Evolutionary conservation across 2,888 invertebrate genomes (phyloP).

Genomic region (Aspidiotus destructor): DNA sequence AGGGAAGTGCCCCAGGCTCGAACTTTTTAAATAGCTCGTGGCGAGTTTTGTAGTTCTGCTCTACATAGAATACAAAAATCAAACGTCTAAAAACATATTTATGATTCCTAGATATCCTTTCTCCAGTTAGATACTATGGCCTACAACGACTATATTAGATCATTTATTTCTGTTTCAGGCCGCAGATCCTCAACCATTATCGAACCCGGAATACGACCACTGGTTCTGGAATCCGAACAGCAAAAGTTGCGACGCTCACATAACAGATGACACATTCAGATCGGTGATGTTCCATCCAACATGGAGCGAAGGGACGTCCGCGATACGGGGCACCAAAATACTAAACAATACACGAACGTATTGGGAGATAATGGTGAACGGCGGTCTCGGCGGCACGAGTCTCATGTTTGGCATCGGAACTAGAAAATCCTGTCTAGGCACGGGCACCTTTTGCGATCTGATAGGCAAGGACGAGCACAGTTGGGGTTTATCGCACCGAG

Average conservation of each 20-base stretch:
- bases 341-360: conserved; percentile 51
- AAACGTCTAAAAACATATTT: too few species aligned
- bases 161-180: too few species aligned
- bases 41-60: too few species aligned
- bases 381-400: conserved; percentile 59
- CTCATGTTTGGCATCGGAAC: conserved; percentile 67
- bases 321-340: conserved; percentile 54
- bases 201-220: conserved; percentile 44
- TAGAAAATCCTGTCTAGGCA: conserved; percentile 50
- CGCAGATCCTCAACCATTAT: neutral
- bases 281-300: conserved; percentile 65
- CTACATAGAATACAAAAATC: too few species aligned
- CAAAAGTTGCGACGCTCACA: conserved; percentile 46
- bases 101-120: too few species aligned
- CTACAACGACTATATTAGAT: too few species aligned
- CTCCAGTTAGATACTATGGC: too few species aligned
- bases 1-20: too few species aligned
- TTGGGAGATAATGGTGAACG: conserved; percentile 53
- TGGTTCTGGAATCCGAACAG: conserved; percentile 60
- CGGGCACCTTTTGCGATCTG: conserved; percentile 58
- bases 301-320: conserved; percentile 66
- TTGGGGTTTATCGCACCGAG: conserved; percentile 66
- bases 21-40: too few species aligned
- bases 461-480: conserved; percentile 60
- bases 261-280: conserved; percentile 48